Percentiles rank a stretch among this genome's conserved stretches.
Evolutionary conservation across 2,797 vertebrate species (phyloP).

Genomic region (Harpagifer antarcticus): DNA sequence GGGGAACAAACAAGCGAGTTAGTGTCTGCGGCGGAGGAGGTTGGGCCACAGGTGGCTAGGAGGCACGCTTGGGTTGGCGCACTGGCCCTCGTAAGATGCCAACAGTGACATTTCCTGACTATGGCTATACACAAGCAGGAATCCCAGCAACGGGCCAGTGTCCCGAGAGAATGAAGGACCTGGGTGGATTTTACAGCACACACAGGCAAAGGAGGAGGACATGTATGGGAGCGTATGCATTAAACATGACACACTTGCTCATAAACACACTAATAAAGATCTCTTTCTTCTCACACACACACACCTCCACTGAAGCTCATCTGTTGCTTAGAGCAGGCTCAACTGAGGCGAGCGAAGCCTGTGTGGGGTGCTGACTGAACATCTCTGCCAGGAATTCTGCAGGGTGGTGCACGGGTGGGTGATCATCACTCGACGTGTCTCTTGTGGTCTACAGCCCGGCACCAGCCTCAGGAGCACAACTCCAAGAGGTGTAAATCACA

Average conservation of each 20-base stretch:
- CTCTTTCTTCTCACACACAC: constrained; percentile 49
- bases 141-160: constrained; percentile 82
- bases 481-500: constrained; percentile 35
- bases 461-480: constrained; percentile 19
- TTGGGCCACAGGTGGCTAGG: constrained; percentile 84
- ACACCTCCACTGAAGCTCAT: constrained; percentile 48
- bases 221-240: constrained; percentile 48
- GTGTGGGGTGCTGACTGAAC: constrained; percentile 58
- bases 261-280: constrained; percentile 64
- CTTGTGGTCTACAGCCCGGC: constrained; percentile 49
- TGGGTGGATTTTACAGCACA: constrained; percentile 62
- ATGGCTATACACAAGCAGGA: constrained; percentile 81
- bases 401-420: constrained; percentile 51
- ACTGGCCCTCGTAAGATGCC: constrained; percentile 79
- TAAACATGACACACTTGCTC: constrained; percentile 57
- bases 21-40: constrained; percentile 80
- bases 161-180: constrained; percentile 80
- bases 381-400: constrained; percentile 70
- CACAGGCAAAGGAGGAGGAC: constrained; percentile 34
- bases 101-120: constrained; percentile 86
- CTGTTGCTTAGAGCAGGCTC: constrained; percentile 42
- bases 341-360: constrained; percentile 37
- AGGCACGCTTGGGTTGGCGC: constrained; percentile 83
- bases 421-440: constrained; percentile 59
- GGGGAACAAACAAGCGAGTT: constrained; percentile 82